Conservation (phyloP, 2,113 vertebrate species). For the Stigmatopora argus region DNA sequence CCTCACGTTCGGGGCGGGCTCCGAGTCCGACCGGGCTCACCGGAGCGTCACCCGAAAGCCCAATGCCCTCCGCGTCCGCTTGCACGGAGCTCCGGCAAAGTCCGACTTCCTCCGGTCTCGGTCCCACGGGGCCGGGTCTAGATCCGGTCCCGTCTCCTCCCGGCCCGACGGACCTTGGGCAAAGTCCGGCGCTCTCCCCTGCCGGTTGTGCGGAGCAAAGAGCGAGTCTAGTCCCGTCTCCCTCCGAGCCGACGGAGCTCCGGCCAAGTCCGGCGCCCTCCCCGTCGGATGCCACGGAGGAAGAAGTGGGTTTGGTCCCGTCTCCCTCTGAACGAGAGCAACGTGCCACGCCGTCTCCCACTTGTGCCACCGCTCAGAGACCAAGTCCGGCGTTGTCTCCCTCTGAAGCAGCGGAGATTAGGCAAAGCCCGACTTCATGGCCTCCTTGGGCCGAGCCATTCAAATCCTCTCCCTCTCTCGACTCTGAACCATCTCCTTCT, state of each 20-base stretch:
- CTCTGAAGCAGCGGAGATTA: no score
- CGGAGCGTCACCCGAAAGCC: neutral
- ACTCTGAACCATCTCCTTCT: no score
- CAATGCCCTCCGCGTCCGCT: neutral
- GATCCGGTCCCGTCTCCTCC: neutral
- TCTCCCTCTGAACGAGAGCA: no score
- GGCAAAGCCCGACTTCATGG: no score
- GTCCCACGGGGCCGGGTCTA: neutral
- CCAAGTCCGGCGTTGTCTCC: no score
- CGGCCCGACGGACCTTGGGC: neutral
- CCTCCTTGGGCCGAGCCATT: no score
- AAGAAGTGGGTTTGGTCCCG: no score
- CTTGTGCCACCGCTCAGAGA: no score
- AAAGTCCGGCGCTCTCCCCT: neutral
- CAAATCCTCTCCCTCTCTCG: no score
- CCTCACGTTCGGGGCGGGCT: conserved; percentile 9
- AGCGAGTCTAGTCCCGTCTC: neutral
- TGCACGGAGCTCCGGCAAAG: neutral
- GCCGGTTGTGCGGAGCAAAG: neutral
- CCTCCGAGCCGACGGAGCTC: neutral
- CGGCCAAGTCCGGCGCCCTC: neutral
- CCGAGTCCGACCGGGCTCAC: conserved; percentile 3
- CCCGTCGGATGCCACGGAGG: no score
- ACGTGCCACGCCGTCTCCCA: no score
- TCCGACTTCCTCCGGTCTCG: neutral